Evolutionary conservation across 2,113 vertebrate genomes (phyloP).

Genomic region (Vulpes ferrilata): DNA sequence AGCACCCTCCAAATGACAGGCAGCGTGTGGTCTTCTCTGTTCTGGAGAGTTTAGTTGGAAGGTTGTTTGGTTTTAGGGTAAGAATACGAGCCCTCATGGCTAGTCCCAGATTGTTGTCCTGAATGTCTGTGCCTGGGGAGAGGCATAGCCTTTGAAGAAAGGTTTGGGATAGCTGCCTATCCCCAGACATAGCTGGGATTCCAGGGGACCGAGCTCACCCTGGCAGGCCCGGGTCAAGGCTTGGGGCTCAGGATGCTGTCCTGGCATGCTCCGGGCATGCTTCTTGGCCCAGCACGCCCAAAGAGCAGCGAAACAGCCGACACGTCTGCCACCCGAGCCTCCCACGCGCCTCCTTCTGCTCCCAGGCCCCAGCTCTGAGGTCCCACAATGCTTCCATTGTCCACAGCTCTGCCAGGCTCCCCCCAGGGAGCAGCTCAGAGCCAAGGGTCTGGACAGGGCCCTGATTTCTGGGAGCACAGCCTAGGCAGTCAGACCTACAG

Average conservation of each 20-base stretch:
- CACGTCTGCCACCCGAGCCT: not conserved
- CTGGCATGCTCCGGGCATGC: not conserved
- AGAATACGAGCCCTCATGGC: not conserved
- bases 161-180: not conserved
- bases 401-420: not conserved
- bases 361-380: not conserved
- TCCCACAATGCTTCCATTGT: slow-evolving; percentile 75
- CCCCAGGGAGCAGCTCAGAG: not conserved
- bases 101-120: not conserved
- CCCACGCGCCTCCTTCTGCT: not conserved
- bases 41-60: not conserved
- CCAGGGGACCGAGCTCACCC: not conserved
- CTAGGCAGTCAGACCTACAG: not conserved
- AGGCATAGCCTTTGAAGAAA: not conserved
- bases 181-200: not conserved
- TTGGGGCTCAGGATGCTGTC: not conserved
- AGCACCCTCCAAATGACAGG: not conserved
- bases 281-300: not conserved
- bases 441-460: not conserved
- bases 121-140: not conserved
- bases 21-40: not conserved
- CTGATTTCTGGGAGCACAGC: not conserved
- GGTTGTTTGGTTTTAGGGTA: not conserved
- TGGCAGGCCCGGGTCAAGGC: not conserved
- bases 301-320: not conserved